Conservation (phyloP, 2,888 invertebrate genomes). For the Drosophila mettleri region DNA sequence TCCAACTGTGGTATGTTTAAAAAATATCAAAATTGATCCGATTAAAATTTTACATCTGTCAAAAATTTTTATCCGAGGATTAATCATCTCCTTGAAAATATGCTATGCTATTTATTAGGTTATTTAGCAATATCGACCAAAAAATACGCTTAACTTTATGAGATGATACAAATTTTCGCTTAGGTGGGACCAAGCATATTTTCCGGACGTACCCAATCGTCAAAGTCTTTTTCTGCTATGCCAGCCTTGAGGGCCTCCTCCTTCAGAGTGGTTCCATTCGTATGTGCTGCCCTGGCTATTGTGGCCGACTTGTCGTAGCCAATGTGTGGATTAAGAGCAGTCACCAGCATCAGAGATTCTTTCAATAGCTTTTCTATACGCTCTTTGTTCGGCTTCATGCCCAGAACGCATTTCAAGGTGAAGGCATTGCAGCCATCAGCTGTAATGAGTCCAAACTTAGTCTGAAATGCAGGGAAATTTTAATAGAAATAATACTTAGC, state of each 20-base stretch:
- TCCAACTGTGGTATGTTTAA: too few species aligned
- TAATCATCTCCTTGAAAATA: too few species aligned
- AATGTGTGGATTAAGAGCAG: conserved; percentile 97
- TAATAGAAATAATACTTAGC: conserved; percentile 86
- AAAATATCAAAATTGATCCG: too few species aligned
- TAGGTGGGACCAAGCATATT: conserved; percentile 94
- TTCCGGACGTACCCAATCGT: conserved; percentile 94
- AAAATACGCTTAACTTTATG: not conserved
- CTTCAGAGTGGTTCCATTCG: conserved; percentile 93
- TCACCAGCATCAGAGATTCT: conserved; percentile 98
- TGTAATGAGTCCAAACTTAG: conserved; percentile 59
- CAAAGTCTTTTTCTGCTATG: conserved; percentile 92
- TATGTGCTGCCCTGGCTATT: conserved; percentile 98
- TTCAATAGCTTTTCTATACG: conserved; percentile 92
- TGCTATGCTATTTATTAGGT: too few species aligned
- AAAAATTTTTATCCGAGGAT: too few species aligned
- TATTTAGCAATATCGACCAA: too few species aligned
- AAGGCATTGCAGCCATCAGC: conserved; percentile 92
- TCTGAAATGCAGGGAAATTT: not conserved
- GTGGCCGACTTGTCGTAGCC: conserved; percentile 97
- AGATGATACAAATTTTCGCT: conserved; percentile 32
- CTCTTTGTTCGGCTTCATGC: conserved; percentile 90
- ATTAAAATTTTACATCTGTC: too few species aligned
- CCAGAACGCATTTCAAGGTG: conserved; percentile 93
- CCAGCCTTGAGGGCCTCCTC: conserved; percentile 93